Base-by-base conservation (phyloP, 2,888 invertebrate species). In the Noctua pronuba region DNA sequence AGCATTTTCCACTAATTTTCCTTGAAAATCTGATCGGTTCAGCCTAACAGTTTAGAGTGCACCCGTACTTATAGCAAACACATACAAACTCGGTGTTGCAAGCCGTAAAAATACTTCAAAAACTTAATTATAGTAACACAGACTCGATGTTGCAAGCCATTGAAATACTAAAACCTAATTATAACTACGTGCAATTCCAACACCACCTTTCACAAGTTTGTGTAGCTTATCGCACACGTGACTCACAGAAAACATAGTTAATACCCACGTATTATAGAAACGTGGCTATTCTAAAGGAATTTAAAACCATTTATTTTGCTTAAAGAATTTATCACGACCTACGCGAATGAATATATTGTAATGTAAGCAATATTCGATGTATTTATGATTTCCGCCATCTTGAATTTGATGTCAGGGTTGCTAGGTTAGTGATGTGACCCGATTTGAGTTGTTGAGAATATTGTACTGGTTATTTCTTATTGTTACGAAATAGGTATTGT, bases 241-340 rank as follows among this genome's bases (percentile, higher is more conserved):
- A 49, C 55, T 82, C 41, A 49, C 70, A 71, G 16, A 75, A 75
- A 73, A 83, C 60, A 77, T 55, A 60, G 67, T 62, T 73, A 73
- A 72, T 75, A 60, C 84, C 58, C 31, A 67, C 75, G 64, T 75
- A 65, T 76, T 77, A 2, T 58, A 62, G 69, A 66, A 69, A 55
- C 41, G 31, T 70, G 35, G 28, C 65, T 55, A 65, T 84, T 44
- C 41, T 49, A 62, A 31, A 76, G 46, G 80, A 84, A 84, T 79
- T 72, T 72, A 44, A 82, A 70, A 75, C 49, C 58, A 74, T 83
- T 72, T 77, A 77, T 78, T 79, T 74, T 62, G 28, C 73, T 77
- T 75, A 65, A 73, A 76, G 72, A 83, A 86, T 86, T 79, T 79
- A 86, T 86, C 73, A 79, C 85, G 73, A 70, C 80, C 86, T 73